Base-by-base conservation (phyloP, 2,797 vertebrate genomes). In the Schizothorax lantsangensis region DNA sequence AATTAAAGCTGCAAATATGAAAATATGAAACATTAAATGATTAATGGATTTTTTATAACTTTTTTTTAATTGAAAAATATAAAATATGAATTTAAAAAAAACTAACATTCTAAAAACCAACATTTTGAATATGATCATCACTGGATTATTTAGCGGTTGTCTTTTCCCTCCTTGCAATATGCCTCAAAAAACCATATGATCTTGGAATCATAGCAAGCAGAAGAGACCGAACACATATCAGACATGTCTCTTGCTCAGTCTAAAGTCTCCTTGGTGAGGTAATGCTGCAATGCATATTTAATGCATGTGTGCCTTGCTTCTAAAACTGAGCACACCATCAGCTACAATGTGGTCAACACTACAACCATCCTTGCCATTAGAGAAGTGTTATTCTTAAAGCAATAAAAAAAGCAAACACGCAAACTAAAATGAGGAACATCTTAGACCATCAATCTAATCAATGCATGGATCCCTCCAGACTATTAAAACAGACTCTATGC, bases 201-300 rank as follows among this genome's bases (percentile, higher is more conserved):
- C 38, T 21, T 19, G 78, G 12, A 17, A 45, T 47, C 6, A n/a
- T 8, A 21, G 19, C 12, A 40, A 74, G 10, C 49, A 68, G 45
- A 78, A 40, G 15, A 78, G 14, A 78, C 23, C 2, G 2, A 15
- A 79, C 17, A 84, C 45, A 43, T 54, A 4, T 15, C 38, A 26
- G 15, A 68, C 6, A 3, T 12, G 2, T 38, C 43, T 71, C 21
- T 69, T 71, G 30, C 80, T 52, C 64, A 5, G 21, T 5, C 47
- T 40, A 33, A 83, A 43, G 59, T 62, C 40, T 62, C 30, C 71
- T 64, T 30, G 11, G 17, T 64, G 57, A 78, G 23, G 2, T 69
- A 79, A 69, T 49, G 47, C 26, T 19, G 38, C 19, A 52, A 85
- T 85, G 66, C 49, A 85, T 85, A 79, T 85, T 85, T 85, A 49